A percentile compares a stretch with the other conserved stretches of the same genome.
Conservation (phyloP, 2,888 invertebrate species). For the Pandemis corylana region DNA sequence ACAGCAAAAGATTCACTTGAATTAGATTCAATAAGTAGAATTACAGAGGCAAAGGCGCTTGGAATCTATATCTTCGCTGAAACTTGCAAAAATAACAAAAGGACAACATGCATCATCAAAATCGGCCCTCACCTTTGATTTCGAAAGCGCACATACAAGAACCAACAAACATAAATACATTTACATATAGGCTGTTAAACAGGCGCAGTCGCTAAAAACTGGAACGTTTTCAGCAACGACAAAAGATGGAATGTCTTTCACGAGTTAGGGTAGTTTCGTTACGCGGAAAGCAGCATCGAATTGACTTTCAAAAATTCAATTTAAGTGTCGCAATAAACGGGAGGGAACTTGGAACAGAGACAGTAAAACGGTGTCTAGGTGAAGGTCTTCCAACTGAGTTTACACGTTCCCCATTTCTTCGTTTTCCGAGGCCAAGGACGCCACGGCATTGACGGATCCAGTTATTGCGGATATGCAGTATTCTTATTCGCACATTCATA, state of each 20-base stretch:
- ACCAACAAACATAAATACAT: no score
- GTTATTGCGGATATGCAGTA: background rate
- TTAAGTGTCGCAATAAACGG: background rate
- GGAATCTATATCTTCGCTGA: no score
- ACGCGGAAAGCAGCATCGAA: background rate
- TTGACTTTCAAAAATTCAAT: slow-evolving; percentile 15
- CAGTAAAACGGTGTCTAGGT: slow-evolving; percentile 31
- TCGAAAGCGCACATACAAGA: no score
- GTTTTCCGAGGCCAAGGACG: slow-evolving; percentile 28
- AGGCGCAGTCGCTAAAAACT: background rate
- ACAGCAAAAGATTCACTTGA: no score
- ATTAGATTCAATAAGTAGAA: no score
- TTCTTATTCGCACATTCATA: background rate
- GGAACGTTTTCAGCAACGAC: background rate
- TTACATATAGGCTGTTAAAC: no score
- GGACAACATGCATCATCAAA: no score
- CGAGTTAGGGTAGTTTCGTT: background rate
- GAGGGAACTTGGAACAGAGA: background rate
- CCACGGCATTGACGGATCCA: background rate
- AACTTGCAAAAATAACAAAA: no score
- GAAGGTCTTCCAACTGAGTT: slow-evolving; percentile 25
- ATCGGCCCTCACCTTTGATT: no score
- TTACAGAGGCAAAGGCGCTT: no score
- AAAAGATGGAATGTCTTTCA: background rate
- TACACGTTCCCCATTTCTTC: slow-evolving; percentile 14